Base-by-base conservation (phyloP, 2,797 vertebrate genomes). In the Microctenopoma stevenorrisi region DNA sequence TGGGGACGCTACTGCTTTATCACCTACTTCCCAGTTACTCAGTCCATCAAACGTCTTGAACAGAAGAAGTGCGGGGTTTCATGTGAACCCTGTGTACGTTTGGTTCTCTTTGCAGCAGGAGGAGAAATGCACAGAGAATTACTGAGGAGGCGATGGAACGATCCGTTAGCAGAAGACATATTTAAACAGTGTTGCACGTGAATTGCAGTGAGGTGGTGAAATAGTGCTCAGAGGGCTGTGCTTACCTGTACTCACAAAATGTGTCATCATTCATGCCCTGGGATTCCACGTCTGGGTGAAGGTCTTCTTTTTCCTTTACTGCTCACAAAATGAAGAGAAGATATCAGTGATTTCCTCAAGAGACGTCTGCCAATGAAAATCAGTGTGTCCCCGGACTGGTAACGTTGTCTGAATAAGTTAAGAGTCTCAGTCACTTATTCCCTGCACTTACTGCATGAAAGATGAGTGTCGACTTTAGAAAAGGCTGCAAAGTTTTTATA, bases 261-360 rank as follows among this genome's bases (percentile, higher is more conserved):
- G 96, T 98, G 94, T 98, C 97, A 50, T 98, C 97, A 93, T 98
- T 98, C 89, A 95, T 96, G 64, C 96, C 97, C 82, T 97, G 97
- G 78, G 96, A 95, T 89, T 99, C 98, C 0, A 96, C 93, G 76
- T 99, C 98, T 72, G 97, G 96, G 86, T 98, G 96, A 60, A 98
- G 94, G 89, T 98, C 97, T 89, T 99, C 98, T 81, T 99, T 99
- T 87, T 99, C 98, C 93, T 99, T 99, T 49, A 99, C 98, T 99
- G 90, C 68, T 89, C 77, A 56, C 52, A 82, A 69, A 84, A 82
- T n/a, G n/a, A 75, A 78, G 35, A 80, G 54, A 60, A 68, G 54
- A 79, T 66, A 80, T 85, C 53, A 86, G 82, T 48, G 47, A 78
- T 72, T 69, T 83, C 48, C 83, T 61, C 63, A 51, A 58, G 74